phyloP scores from a whole-genome alignment of 2,797 vertebrate genomes.

The Brotula barbata region DNA sequence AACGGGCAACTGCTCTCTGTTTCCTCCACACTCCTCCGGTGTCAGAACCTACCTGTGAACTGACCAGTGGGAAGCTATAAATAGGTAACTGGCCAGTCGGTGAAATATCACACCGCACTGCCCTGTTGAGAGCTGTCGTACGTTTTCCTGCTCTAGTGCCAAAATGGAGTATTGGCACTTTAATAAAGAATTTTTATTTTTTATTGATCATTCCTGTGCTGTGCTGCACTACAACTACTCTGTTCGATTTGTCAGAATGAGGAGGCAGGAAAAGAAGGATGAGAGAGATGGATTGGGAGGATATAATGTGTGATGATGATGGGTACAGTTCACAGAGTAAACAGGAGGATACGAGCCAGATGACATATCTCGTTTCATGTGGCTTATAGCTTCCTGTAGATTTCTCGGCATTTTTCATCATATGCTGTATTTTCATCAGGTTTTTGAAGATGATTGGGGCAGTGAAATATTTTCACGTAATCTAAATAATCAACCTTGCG shows the following conservation, averaged over 20 bases:
- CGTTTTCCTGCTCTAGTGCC: slow-evolving; percentile 33
- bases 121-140: slow-evolving; percentile 30
- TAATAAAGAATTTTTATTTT: slow-evolving; percentile 75
- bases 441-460: slow-evolving; percentile 2
- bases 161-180: slow-evolving; percentile 74
- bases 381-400: slow-evolving; percentile 6
- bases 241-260: slow-evolving; percentile 39
- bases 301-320: slow-evolving; percentile 19
- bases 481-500: slow-evolving; percentile 8
- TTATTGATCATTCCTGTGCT: slow-evolving; percentile 50
- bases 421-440: slow-evolving; percentile 7
- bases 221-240: slow-evolving; percentile 23
- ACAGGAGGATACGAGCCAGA: slow-evolving; percentile 12
- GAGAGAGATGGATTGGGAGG: not conserved
- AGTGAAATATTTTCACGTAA: not conserved
- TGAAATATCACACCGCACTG: slow-evolving; percentile 48
- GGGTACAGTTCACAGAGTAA: slow-evolving; percentile 28
- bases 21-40: slow-evolving; percentile 6
- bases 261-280: slow-evolving; percentile 2
- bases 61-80: slow-evolving; percentile 41
- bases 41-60: slow-evolving; percentile 14
- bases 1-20: slow-evolving; percentile 6
- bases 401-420: slow-evolving; percentile 2
- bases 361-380: too few species aligned
- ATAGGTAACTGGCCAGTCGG: slow-evolving; percentile 28